Conservation (phyloP, 2,888 invertebrate genomes). For the Beris chalybata region DNA sequence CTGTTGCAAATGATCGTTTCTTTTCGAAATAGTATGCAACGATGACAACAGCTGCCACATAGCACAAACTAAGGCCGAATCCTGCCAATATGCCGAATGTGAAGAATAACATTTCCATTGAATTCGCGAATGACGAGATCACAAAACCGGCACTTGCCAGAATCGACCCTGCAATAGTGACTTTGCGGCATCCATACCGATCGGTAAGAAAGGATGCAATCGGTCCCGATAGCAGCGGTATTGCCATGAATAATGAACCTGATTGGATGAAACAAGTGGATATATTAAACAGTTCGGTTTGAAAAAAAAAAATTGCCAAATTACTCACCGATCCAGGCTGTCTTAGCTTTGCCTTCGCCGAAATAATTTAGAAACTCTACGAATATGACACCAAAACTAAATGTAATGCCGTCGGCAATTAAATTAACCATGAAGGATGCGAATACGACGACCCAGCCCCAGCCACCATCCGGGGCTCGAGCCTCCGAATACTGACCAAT, state of each 20-base stretch:
- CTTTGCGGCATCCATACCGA: constrained; percentile 77
- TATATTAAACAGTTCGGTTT: constrained; percentile 46
- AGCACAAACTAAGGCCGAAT: constrained; percentile 82
- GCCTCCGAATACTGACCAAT: constrained; percentile 67
- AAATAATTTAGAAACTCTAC: constrained; percentile 84
- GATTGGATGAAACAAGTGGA: no score
- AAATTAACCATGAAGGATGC: constrained; percentile 87
- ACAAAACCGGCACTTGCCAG: constrained; percentile 77
- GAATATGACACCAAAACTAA: constrained; percentile 89
- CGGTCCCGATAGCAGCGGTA: constrained; percentile 84
- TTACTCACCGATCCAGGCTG: constrained; percentile 73
- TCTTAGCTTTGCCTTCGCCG: constrained; percentile 80
- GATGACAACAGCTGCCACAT: constrained; percentile 87
- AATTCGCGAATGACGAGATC: constrained; percentile 72
- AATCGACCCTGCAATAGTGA: constrained; percentile 77
- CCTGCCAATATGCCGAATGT: constrained; percentile 85
- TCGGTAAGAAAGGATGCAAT: constrained; percentile 83
- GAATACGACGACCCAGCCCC: constrained; percentile 91
- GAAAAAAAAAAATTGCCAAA: no score
- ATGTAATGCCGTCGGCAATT: constrained; percentile 90
- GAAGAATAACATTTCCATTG: constrained; percentile 75
- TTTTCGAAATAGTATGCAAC: constrained; percentile 90
- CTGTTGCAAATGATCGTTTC: constrained; percentile 80
- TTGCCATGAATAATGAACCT: constrained; percentile 81
- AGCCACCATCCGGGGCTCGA: constrained; percentile 83